Conservation (phyloP, 2,888 invertebrate species). For the Tachina grossa region DNA sequence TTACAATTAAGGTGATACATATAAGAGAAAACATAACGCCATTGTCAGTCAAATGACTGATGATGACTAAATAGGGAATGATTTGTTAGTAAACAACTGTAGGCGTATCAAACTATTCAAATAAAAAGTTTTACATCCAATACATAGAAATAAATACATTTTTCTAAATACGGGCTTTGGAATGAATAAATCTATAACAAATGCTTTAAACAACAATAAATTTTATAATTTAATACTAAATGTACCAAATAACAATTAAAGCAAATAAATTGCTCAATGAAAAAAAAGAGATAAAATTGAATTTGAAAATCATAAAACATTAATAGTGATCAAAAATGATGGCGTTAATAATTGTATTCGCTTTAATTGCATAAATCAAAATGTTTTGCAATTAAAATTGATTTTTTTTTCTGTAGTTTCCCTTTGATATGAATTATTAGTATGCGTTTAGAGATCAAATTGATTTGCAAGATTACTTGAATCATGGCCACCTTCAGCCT, state of each 20-base stretch:
- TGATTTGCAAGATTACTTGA: conserved; percentile 4
- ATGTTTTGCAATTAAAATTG: not conserved
- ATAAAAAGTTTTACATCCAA: conserved; percentile 13
- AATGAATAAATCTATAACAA: conserved; percentile 9
- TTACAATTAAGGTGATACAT: conserved; percentile 1
- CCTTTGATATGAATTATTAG: not conserved
- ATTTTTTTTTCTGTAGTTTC: not conserved
- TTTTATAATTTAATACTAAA: conserved; percentile 1
- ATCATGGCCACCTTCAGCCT: conserved; percentile 6
- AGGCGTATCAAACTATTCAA: conserved; percentile 23
- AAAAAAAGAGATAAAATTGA: not conserved
- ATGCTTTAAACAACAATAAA: conserved; percentile 2
- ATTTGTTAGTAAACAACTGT: conserved; percentile 13
- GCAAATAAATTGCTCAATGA: not conserved
- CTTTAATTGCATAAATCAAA: not conserved
- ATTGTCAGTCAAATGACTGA: not conserved
- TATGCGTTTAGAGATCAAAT: not conserved
- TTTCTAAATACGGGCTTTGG: conserved; percentile 12
- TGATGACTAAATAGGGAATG: conserved; percentile 24
- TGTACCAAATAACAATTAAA: conserved; percentile 1
- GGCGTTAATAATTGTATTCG: not conserved
- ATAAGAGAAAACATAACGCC: conserved; percentile 3
- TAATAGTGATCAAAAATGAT: not conserved
- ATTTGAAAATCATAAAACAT: not conserved
- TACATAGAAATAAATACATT: not conserved